These are phyloP conservation scores for Machimus rusticus DNA, from an alignment of 2,888 invertebrate genomes.

Conservation along the genomic window DNA sequence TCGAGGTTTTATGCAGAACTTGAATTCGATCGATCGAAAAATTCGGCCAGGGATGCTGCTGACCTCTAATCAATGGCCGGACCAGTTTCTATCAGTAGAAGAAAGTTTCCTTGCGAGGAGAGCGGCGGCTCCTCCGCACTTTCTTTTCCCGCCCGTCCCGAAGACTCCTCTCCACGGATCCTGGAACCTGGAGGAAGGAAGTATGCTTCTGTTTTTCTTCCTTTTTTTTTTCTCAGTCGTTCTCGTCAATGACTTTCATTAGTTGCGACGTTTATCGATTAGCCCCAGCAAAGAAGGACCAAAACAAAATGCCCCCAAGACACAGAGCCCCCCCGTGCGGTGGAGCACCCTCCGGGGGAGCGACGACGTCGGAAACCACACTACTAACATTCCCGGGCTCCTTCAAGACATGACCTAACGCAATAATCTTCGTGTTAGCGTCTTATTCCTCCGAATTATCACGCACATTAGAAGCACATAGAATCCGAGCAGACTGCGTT, in stretches of 20 bases:
- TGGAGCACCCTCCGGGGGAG: not conserved
- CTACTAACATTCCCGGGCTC: conserved; percentile 25
- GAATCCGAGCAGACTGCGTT: not conserved
- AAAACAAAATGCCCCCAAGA: conserved; percentile 22
- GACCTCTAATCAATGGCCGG: conserved; percentile 35
- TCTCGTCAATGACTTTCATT: conserved; percentile 48
- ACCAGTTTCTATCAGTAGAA: conserved; percentile 3
- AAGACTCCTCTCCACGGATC: not conserved
- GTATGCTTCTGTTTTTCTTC: not conserved
- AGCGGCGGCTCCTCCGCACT: not conserved
- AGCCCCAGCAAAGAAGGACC: conserved; percentile 30
- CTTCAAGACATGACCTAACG: conserved; percentile 24
- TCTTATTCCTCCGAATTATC: conserved; percentile 10
- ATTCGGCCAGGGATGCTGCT: conserved; percentile 17
- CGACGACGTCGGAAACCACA: not conserved
- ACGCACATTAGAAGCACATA: conserved; percentile 21
- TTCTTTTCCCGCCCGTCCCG: not conserved
- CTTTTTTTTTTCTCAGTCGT: conserved; percentile 14
- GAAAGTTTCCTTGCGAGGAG: conserved; percentile 12
- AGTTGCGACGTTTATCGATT: conserved; percentile 48
- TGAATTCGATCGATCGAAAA: conserved; percentile 35
- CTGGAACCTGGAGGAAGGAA: not conserved
- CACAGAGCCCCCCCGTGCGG: not conserved
- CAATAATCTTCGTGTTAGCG: conserved; percentile 15
- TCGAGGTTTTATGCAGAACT: not conserved